phyloP scores from a whole-genome alignment of 2,797 vertebrate genomes.

The Xerus rutilus region DNA sequence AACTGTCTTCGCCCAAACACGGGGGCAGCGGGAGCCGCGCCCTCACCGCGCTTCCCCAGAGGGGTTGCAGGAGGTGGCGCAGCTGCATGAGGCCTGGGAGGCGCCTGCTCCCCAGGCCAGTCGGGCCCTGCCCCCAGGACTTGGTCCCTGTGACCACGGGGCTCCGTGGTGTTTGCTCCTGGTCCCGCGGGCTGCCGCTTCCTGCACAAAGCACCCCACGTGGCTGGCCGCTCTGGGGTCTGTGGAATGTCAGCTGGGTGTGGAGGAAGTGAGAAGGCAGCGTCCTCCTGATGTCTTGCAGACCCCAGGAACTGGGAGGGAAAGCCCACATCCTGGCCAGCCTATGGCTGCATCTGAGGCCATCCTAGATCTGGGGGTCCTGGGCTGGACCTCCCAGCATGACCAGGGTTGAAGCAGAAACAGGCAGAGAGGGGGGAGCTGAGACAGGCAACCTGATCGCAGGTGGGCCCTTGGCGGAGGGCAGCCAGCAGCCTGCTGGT shows the following conservation, averaged over 20 bases:
- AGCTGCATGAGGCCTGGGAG: rapidly evolving
- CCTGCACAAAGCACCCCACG: background rate
- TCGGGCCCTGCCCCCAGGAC: too few species aligned
- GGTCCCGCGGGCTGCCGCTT: background rate
- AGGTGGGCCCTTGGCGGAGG: too few species aligned
- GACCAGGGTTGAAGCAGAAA: background rate
- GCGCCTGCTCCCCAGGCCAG: background rate
- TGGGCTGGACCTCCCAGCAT: background rate
- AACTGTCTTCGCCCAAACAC: background rate
- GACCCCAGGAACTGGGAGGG: background rate
- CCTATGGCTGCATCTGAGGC: background rate
- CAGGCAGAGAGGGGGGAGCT: background rate
- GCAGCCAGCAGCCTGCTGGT: rapidly evolving
- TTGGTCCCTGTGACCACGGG: background rate
- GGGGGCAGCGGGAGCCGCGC: too few species aligned
- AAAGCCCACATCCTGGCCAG: background rate
- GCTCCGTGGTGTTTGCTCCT: background rate
- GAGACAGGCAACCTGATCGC: background rate
- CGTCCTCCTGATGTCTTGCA: background rate
- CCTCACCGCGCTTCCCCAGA: too few species aligned
- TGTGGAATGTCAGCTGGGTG: constrained; percentile 38
- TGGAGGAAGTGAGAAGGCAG: background rate
- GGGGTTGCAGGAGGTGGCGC: background rate
- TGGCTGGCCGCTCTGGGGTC: background rate
- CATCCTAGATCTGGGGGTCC: background rate